Base-by-base conservation (phyloP, 1,140 invertebrate species). In the Drosophila tsacasi region DNA sequence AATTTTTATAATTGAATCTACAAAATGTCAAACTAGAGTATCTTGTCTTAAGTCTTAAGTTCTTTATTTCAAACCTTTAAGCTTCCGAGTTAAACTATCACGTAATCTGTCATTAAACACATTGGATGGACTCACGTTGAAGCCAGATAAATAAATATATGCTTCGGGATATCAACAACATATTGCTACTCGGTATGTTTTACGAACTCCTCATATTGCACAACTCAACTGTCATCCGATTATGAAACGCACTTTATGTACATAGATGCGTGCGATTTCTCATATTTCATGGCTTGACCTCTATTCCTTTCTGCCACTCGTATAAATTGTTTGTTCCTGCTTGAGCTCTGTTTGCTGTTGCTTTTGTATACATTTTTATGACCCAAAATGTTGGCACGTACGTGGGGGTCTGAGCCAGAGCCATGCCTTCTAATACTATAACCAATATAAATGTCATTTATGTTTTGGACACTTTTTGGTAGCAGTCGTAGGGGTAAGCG, bases 361-460 rank as follows among this genome's bases (percentile, higher is more conserved):
- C 64, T 68, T 66, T 57, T 68, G 57, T 67, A 42, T 77, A 68
- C 60, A 68, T 67, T 77, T 77, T 77, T 77, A 76, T 76, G 75
- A 55, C 75, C 62, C 63, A 49, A 77, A 75, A 76, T 65, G 73
- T 77, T 77, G 63, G 73, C 75, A 77, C 75, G 75, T 77, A 68
- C 40, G 27, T 47, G 54, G 35, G 47, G 30, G 54, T 21, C 30
- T 35, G 30, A n/a, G 62, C 15, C 63, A 35, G 5, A 60, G 64
- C 50, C 61, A 59, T 71, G 71, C 71, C 73, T 72, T 87, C 80
- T 80, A 87, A 87, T 83, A 87, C 84, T 71, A 83, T 83, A 83
- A 81, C 83, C 83, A 87, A 87, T 87, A 87, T 89, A 87, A 87
- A 87, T 87, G 83, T 87, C 83, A 87, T 87, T 87, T 87, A 87